Percentiles rank a stretch among this genome's conserved stretches.
Conservation (phyloP, 2,797 vertebrate species). For the Lithobates sylvaticus region DNA sequence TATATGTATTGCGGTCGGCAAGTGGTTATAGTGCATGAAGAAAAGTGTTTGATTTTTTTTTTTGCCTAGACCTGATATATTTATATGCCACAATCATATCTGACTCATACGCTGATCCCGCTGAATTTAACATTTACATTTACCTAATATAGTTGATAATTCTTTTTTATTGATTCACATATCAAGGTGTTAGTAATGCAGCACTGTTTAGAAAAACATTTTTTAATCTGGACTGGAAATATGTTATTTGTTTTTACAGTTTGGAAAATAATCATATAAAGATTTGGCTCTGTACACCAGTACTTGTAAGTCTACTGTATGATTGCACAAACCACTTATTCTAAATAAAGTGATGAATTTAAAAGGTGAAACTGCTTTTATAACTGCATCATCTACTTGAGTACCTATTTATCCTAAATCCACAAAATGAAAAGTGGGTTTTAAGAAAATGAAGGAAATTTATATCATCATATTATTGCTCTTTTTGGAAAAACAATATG, state of each 20-base stretch:
- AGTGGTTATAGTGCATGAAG: too few species aligned
- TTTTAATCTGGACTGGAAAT: not conserved
- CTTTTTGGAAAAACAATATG: slow-evolving; percentile 37
- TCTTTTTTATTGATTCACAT: too few species aligned
- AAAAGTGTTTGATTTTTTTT: too few species aligned
- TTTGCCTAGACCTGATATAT: too few species aligned
- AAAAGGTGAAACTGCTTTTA: slow-evolving; percentile 22
- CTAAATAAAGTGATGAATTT: slow-evolving; percentile 38
- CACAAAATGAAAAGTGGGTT: slow-evolving; percentile 43
- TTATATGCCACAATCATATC: too few species aligned
- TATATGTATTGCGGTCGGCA: too few species aligned
- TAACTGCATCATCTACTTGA: slow-evolving; percentile 46
- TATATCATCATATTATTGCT: slow-evolving; percentile 31
- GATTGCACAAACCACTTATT: slow-evolving; percentile 25
- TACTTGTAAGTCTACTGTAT: not conserved
- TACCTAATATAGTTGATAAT: too few species aligned
- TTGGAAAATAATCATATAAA: not conserved
- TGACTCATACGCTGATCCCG: too few species aligned
- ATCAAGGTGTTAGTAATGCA: too few species aligned
- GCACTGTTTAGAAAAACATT: not conserved
- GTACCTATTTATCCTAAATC: slow-evolving; percentile 23
- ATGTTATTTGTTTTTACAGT: not conserved
- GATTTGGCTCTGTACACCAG: not conserved
- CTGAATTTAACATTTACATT: too few species aligned
- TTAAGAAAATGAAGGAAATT: slow-evolving; percentile 48